phyloP scores from a whole-genome alignment of 1,140 invertebrate species.

The Listronotus oregonensis region DNA sequence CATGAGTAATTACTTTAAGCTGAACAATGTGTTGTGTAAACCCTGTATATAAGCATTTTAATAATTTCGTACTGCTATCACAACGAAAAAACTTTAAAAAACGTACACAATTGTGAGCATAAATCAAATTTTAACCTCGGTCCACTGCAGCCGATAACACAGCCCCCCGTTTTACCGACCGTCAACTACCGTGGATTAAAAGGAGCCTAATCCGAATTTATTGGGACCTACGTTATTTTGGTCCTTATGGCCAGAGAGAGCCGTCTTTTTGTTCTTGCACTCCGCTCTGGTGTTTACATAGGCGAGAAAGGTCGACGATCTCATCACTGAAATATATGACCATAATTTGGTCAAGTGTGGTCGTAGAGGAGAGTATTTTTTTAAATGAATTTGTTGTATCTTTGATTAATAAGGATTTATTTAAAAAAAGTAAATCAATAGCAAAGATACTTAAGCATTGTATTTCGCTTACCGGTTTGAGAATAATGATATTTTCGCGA shows the following conservation, averaged over 20 bases:
- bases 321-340: conserved; percentile 12
- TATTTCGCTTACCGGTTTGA: too few species aligned
- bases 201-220: conserved; percentile 44
- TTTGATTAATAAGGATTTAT: too few species aligned
- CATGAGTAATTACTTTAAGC: too few species aligned
- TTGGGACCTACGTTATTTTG: conserved; percentile 41
- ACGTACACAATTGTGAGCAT: conserved; percentile 29
- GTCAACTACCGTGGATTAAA: conserved; percentile 44
- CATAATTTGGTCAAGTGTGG: conserved; percentile 14
- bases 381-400: too few species aligned
- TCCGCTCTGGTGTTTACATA: conserved; percentile 28
- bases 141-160: conserved; percentile 36
- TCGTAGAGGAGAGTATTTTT: too few species aligned
- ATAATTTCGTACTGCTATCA: too few species aligned
- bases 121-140: conserved; percentile 37
- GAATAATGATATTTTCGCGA: too few species aligned
- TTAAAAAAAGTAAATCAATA: too few species aligned
- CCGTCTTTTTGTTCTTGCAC: conserved; percentile 28
- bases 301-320: conserved; percentile 26
- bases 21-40: too few species aligned
- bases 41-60: too few species aligned
- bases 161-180: conserved; percentile 38
- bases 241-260: conserved; percentile 28
- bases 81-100: conserved; percentile 9
- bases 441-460: too few species aligned